phyloP scores from a whole-genome alignment of 2,797 vertebrate species.

The Sebastes hopkinsi region DNA sequence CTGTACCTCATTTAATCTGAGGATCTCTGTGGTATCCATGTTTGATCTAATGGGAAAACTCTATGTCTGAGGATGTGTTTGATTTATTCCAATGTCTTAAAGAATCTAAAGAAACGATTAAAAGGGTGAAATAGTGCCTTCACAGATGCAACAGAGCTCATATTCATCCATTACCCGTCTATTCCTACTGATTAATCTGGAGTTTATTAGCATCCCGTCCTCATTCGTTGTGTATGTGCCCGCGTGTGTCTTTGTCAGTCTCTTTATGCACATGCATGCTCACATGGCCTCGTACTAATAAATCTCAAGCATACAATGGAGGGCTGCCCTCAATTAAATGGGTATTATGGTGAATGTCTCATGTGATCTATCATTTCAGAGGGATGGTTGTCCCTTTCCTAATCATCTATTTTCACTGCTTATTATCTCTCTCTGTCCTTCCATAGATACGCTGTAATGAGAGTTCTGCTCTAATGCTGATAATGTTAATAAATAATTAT shows the following conservation, averaged over 20 bases:
- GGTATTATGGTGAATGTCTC: slow-evolving; percentile 43
- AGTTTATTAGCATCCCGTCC: neutral
- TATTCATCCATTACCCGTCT: neutral
- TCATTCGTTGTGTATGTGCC: neutral
- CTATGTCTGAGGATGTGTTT: neutral
- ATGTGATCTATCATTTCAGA: slow-evolving; percentile 42
- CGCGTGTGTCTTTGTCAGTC: neutral
- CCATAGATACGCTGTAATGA: slow-evolving; percentile 34
- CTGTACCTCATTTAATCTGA: slow-evolving; percentile 3
- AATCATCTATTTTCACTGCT: slow-evolving; percentile 18
- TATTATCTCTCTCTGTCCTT: slow-evolving; percentile 23
- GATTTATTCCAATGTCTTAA: neutral
- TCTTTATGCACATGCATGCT: neutral
- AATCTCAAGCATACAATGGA: slow-evolving; percentile 31
- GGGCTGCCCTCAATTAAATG: slow-evolving; percentile 53
- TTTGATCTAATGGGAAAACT: slow-evolving; percentile 12
- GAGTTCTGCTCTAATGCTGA: slow-evolving; percentile 13
- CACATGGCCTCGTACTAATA: slow-evolving; percentile 22
- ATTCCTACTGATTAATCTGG: neutral
- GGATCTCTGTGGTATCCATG: neutral
- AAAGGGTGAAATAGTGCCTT: neutral
- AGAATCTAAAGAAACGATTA: neutral
- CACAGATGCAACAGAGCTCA: neutral
- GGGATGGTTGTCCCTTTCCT: slow-evolving; percentile 21
- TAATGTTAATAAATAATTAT: slow-evolving; percentile 28